A percentile compares a stretch with the other conserved stretches of the same genome.
phyloP scores from a whole-genome alignment of 2,797 vertebrate species.

The Clarias pachynema region DNA sequence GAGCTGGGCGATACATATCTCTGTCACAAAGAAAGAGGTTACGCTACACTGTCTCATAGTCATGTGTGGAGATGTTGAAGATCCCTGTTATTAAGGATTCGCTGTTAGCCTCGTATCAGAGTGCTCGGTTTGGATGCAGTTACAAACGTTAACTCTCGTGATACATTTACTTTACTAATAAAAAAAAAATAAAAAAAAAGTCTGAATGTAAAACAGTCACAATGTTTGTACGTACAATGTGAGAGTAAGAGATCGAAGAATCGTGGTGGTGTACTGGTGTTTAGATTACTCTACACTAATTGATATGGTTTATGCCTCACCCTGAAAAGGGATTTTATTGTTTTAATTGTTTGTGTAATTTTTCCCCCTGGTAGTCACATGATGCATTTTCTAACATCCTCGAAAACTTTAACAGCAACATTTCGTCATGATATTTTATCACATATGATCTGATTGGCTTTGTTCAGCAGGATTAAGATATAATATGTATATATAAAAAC shows the following conservation, averaged over 20 bases:
- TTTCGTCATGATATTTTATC: neutral
- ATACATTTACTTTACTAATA: neutral
- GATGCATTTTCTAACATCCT: neutral
- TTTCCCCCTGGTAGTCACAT: neutral
- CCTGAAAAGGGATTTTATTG: neutral
- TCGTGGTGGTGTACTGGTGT: neutral
- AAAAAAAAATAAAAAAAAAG: neutral
- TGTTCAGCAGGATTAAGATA: slow-evolving; percentile 13
- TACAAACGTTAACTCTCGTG: neutral
- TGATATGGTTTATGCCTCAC: neutral
- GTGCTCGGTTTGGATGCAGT: neutral
- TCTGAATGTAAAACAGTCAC: neutral
- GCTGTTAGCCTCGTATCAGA: too few relatives aligned
- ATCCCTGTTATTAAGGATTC: too few relatives aligned
- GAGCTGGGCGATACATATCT: neutral
- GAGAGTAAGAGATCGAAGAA: neutral
- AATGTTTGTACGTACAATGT: neutral
- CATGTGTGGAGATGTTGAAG: neutral
- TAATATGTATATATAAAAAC: neutral
- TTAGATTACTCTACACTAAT: neutral
- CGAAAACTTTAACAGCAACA: neutral
- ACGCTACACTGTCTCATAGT: too few relatives aligned
- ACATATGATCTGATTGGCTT: neutral
- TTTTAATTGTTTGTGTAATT: neutral
- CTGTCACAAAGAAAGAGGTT: neutral